These are phyloP conservation scores for Harpagus bidentatus DNA, from an alignment of 2,113 vertebrate genomes.

Conservation along the genomic window DNA sequence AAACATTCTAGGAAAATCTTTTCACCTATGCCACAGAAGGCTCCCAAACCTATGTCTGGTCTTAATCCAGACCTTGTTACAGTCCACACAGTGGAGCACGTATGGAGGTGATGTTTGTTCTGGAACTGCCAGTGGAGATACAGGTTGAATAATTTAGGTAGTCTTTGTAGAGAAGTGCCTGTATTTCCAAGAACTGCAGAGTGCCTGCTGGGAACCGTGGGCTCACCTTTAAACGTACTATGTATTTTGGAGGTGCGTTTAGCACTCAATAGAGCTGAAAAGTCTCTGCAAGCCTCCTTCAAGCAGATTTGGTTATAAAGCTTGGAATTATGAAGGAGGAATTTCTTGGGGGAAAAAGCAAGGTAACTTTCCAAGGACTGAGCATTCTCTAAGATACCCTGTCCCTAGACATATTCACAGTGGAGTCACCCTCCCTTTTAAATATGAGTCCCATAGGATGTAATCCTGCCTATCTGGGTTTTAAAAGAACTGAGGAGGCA, in stretches of 20 bases:
- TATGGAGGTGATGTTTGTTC: not conserved
- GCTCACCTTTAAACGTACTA: not conserved
- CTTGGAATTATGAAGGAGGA: not conserved
- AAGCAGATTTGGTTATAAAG: not conserved
- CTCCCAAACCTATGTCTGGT: not conserved
- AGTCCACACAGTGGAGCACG: not conserved
- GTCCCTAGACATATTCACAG: not conserved
- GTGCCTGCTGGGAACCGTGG: not conserved
- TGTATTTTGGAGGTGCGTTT: not conserved
- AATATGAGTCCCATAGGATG: not conserved
- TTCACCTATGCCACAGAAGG: rapidly evolving
- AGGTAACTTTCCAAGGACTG: not conserved
- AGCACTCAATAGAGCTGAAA: not conserved
- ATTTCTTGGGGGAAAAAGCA: not conserved
- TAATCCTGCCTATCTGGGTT: not conserved
- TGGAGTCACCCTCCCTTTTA: not conserved
- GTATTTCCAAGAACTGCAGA: not conserved
- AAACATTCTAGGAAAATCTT: not conserved
- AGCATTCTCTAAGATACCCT: not conserved
- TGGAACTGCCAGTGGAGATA: not conserved
- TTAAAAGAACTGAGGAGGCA: not conserved
- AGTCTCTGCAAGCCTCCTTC: not conserved
- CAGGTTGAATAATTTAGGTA: not conserved
- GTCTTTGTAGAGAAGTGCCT: not conserved
- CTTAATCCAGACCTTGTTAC: not conserved